phyloP scores from a whole-genome alignment of 2,797 vertebrate genomes.

The Girardinus metallicus region DNA sequence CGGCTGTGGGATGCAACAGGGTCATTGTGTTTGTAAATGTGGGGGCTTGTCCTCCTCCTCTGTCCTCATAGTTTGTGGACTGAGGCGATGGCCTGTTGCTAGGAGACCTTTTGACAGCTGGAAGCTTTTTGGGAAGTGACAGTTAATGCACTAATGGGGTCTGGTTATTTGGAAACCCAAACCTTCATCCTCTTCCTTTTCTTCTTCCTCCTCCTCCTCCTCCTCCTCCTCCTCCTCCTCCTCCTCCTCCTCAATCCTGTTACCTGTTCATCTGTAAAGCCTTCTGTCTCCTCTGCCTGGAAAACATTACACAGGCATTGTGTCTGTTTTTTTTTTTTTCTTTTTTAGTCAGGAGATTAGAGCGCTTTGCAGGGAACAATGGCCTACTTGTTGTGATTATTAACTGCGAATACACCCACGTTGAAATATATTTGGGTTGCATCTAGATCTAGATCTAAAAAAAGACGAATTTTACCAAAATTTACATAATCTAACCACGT shows the following conservation, averaged over 20 bases:
- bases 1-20: conserved; percentile 62
- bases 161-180: conserved; percentile 56
- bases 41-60: conserved; percentile 21
- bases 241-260: neutral
- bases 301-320: conserved; percentile 34
- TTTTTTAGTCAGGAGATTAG: conserved; percentile 58
- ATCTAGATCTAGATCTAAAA: neutral
- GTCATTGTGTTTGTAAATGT: conserved; percentile 21
- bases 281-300: conserved; percentile 50
- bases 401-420: conserved; percentile 45
- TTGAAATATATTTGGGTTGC: conserved; percentile 26
- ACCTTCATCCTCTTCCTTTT: neutral
- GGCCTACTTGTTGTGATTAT: conserved; percentile 64
- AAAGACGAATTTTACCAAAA: neutral
- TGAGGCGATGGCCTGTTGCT: conserved; percentile 84
- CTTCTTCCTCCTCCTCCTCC: conserved; percentile 1
- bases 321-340: conserved; percentile 31
- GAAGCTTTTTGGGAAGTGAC: conserved; percentile 69
- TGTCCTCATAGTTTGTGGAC: conserved; percentile 54
- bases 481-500: neutral
- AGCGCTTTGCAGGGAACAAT: conserved; percentile 56
- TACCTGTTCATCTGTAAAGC: conserved; percentile 33
- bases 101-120: conserved; percentile 80
- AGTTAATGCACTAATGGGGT: conserved; percentile 56
- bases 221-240: neutral